Evolutionary conservation across 2,888 invertebrate genomes (phyloP).

Genomic region (Acleris laterana): DNA sequence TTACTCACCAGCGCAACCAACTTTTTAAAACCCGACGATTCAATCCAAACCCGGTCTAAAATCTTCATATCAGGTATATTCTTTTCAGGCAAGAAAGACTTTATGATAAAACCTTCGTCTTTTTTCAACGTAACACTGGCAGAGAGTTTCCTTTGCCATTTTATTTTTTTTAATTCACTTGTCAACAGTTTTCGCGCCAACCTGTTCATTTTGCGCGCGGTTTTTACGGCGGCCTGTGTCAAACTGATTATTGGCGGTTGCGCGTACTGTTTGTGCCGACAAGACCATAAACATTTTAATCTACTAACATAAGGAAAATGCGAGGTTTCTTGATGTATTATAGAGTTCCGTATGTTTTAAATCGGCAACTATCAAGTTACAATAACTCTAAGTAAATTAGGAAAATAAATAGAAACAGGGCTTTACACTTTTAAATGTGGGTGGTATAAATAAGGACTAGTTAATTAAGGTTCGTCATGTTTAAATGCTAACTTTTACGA

Average conservation of each 20-base stretch:
- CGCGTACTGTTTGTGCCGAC: background rate
- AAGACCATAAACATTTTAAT: too few relatives aligned
- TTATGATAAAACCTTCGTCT: conserved; percentile 64
- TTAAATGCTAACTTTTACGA: too few relatives aligned
- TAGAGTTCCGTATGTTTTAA: too few relatives aligned
- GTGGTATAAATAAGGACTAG: too few relatives aligned
- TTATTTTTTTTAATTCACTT: conserved; percentile 66
- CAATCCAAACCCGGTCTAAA: conserved; percentile 65
- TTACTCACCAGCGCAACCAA: conserved; percentile 72
- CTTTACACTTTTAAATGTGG: too few relatives aligned
- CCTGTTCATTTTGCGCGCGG: conserved; percentile 58
- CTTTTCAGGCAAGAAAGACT: conserved; percentile 64
- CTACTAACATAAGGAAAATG: too few relatives aligned
- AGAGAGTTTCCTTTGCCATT: conserved; percentile 63
- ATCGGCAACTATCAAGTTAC: too few relatives aligned
- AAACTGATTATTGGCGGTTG: conserved; percentile 48
- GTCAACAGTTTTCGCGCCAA: conserved; percentile 67
- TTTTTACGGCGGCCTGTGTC: conserved; percentile 43
- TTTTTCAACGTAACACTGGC: conserved; percentile 54
- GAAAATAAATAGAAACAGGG: too few relatives aligned
- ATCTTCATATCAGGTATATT: conserved; percentile 63
- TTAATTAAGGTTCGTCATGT: too few relatives aligned
- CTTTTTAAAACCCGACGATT: conserved; percentile 60
- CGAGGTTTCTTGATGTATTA: too few relatives aligned
- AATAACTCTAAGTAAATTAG: too few relatives aligned